Conservation (phyloP, 37 sponge, comb jelly and placozoan genomes). For the Ephydatia muelleri region DNA sequence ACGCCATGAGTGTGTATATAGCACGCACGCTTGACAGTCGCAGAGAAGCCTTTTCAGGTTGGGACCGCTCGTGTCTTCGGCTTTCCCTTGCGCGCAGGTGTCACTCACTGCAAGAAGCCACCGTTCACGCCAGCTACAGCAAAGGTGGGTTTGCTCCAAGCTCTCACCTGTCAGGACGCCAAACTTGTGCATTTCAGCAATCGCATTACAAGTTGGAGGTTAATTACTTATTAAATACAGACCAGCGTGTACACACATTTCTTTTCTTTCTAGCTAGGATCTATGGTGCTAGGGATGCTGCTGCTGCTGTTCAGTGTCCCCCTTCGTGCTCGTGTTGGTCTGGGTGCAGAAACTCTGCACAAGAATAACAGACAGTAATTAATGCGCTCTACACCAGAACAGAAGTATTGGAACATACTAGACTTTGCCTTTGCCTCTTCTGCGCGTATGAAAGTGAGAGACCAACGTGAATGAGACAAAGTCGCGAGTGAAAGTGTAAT, state of each 20-base stretch:
- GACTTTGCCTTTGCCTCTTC: slow-evolving; percentile 38
- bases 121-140: neutral
- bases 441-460: neutral
- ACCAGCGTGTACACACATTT: neutral
- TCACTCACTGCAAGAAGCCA: slow-evolving; percentile 80
- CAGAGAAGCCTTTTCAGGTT: slow-evolving; percentile 47
- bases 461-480: neutral
- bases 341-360: slow-evolving; percentile 26
- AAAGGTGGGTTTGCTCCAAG: neutral
- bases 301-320: neutral
- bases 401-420: neutral
- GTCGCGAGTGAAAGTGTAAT: neutral
- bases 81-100: slow-evolving; percentile 67
- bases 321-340: neutral
- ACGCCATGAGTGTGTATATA: neutral
- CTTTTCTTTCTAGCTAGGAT: neutral
- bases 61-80: slow-evolving; percentile 87
- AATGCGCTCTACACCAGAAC: neutral
- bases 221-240: neutral
- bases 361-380: slow-evolving; percentile 4
- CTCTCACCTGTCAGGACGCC: slow-evolving; percentile 19
- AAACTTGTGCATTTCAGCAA: neutral
- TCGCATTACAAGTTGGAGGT: neutral
- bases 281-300: neutral
- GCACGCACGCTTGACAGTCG: neutral